These are phyloP conservation scores for Sthenelais limicola DNA, from an alignment of 2,888 invertebrate species.

Conservation along the genomic window DNA sequence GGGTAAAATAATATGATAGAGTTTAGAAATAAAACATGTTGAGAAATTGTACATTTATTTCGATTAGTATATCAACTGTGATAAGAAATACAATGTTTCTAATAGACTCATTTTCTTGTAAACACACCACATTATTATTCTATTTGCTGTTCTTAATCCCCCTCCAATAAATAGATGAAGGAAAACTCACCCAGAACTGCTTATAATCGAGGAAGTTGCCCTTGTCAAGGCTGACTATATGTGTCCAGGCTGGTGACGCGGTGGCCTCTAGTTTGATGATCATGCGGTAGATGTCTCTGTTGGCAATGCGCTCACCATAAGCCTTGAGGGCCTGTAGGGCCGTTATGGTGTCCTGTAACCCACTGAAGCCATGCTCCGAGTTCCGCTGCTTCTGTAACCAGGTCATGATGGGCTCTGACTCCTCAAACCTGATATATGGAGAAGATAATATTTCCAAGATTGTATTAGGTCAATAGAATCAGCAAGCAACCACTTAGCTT, in stretches of 20 bases:
- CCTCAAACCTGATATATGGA: constrained; percentile 35
- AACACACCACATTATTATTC: too few relatives aligned
- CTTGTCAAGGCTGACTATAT: constrained; percentile 47
- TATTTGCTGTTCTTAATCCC: too few relatives aligned
- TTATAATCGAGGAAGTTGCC: constrained; percentile 4
- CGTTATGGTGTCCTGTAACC: constrained; percentile 80
- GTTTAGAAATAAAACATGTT: too few relatives aligned
- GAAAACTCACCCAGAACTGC: not conserved
- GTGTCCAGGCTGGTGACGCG: constrained; percentile 63
- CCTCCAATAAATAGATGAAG: too few relatives aligned
- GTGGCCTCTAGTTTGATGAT: constrained; percentile 65
- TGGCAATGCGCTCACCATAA: constrained; percentile 62
- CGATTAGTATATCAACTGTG: too few relatives aligned
- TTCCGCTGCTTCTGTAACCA: constrained; percentile 48
- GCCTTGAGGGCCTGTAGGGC: constrained; percentile 87
- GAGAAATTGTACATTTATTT: too few relatives aligned
- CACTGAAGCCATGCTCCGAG: constrained; percentile 44
- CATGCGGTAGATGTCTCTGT: constrained; percentile 64
- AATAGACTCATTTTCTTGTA: too few relatives aligned
- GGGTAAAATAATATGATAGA: too few relatives aligned
- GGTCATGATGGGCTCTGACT: constrained; percentile 47
- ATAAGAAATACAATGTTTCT: too few relatives aligned
- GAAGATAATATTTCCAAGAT: too few relatives aligned
- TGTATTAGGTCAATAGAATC: too few relatives aligned
- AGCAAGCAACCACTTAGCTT: too few relatives aligned